Base-by-base conservation (phyloP, 1,140 invertebrate genomes). In the Lasaia peninsularis region DNA sequence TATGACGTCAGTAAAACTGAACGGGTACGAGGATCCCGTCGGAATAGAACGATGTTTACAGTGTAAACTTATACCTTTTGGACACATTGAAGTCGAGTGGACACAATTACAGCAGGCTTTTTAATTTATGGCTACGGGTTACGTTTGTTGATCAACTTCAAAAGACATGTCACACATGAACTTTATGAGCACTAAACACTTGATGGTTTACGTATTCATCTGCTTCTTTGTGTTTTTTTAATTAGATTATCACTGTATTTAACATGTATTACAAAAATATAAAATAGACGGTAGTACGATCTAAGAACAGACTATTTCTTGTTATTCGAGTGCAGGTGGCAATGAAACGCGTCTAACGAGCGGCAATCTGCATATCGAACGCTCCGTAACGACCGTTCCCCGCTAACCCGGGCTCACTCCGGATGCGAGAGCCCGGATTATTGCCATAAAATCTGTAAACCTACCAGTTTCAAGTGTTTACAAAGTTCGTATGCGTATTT, bases 1-100 rank as follows among this genome's bases (percentile, higher is more conserved):
- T 65, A 69, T 60, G 63, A 58, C 24, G 57, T 34, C 14, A 58
- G 50, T 58, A 60, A 63, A 52, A 24, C 52, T 58, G 48, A 44
- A 16, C 11, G 40, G 18, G 18, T 44, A 44, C 40, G 40, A 44
- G 40, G 18, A 14, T 18, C 18, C 40, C 40, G 18, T 44, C 14
- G 40, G 40, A 44, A 44, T 44, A 18, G 40, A 44, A 18, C 40
- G 10, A 11, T 44, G 16, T 44, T 20, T 18, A 16, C 9, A 44
- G 37, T 8, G 35, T 18, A 28, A 28, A 28, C 5, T 28, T 28
- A 28, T 6, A 28, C 24, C 24, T 28, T 28, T 28, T 28, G 24
- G 24, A 28, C 8, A 28, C 24, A 6, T 28, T 28, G 24, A 28
- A 28, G 24, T 28, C 8, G 24, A 28, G n/a, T n/a, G n/a, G n/a